Evolutionary conservation across 2,113 vertebrate species (phyloP), one percentile per base, ranked within the genome.

Genomic region (Gnathonemus echidnorhynchus): DNA sequence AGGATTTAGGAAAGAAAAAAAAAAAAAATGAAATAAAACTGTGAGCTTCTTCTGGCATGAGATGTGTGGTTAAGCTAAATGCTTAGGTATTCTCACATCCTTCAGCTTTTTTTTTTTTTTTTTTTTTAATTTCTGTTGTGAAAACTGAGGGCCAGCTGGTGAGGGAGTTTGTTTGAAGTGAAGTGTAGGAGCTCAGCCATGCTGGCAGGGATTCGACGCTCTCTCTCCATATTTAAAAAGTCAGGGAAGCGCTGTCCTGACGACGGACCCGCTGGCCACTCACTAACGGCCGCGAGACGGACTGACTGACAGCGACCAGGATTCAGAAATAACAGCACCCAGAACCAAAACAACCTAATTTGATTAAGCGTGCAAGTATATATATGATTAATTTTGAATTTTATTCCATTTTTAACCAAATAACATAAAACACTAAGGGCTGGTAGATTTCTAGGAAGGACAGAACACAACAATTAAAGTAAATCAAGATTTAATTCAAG

Each of bases 1-100:
- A 92, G 94, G 93, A 94, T 95, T 96, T 95, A 94, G 92, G 94
- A 94, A 94, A 94, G 94, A 94, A 93, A 94, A 91, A 89, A 93
- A 94, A 94, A 90, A 89, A 89, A 92, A 92, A 93, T 70, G 89
- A 92, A 94, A 92, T 93, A 90, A 92, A 95, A 90, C 93, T 93
- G 93, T 93, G 93, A 95, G 94, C 95, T 93, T 90, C 91, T 94
- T 94, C 93, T 94, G 94, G 92, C 93, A 94, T 91, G 94, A 92
- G 92, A 92, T 94, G 91, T 92, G 94, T 93, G 92, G 94, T 92
- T 93, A 89, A 91, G 62, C 77, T 90, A 91, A 88, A 90, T 92
- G 90, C 86, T 88, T 91, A 90, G 88, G 91, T 93, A 86, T 94
- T 92, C 39, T 93, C 62, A 92, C 93, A 93, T 92, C 94, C 91